Evolutionary conservation across 1,140 invertebrate species (phyloP).

Genomic region (Penaeus indicus): DNA sequence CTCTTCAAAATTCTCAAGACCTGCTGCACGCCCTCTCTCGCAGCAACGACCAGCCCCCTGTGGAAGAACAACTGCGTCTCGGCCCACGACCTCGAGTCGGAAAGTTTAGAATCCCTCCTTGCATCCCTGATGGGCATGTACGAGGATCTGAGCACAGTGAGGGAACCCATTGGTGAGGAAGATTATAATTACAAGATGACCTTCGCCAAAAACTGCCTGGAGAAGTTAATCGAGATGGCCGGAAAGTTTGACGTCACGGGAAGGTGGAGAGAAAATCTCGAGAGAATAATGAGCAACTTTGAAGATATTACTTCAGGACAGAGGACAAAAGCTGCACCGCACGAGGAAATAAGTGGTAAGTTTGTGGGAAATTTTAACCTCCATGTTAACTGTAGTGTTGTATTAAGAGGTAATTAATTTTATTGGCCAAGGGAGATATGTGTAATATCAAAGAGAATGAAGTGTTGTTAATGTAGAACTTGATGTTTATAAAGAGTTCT

Average conservation of each 20-base stretch:
- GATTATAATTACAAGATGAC: not conserved
- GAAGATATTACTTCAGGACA: not conserved
- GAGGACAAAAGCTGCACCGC: too few species aligned
- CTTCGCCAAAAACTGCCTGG: not conserved
- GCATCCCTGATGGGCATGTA: not conserved
- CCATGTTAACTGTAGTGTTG: too few species aligned
- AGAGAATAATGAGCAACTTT: not conserved
- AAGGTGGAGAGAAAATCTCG: slow-evolving; percentile 3
- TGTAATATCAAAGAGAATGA: too few species aligned
- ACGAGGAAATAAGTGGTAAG: too few species aligned
- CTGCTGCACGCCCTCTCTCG: slow-evolving; percentile 5
- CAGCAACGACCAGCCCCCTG: not conserved
- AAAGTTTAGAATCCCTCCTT: not conserved
- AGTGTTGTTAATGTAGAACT: too few species aligned
- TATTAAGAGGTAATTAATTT: too few species aligned
- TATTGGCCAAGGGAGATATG: too few species aligned
- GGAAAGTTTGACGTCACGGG: slow-evolving; percentile 19
- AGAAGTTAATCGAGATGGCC: slow-evolving; percentile 18
- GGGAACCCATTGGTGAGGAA: not conserved
- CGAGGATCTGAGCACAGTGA: not conserved
- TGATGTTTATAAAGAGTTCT: too few species aligned
- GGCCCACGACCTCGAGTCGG: not conserved
- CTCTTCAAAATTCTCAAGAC: slow-evolving; percentile 27
- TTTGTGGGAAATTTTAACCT: too few species aligned
- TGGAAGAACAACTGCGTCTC: not conserved